These are phyloP conservation scores for Drosophila peninsularis DNA, from an alignment of 2,888 invertebrate genomes.

Conservation along the genomic window DNA sequence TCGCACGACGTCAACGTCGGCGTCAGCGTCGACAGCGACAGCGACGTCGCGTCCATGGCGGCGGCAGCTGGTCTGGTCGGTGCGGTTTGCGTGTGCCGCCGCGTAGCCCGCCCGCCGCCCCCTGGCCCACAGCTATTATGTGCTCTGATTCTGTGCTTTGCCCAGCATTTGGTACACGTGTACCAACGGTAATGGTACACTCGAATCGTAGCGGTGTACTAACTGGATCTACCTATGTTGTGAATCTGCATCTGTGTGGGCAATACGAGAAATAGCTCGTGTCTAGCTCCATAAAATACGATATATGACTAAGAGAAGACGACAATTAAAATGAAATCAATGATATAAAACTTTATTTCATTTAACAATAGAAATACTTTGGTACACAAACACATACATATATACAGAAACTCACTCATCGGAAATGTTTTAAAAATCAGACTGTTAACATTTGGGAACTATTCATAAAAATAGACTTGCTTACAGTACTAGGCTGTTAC, in stretches of 20 bases:
- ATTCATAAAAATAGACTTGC: not conserved
- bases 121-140: constrained; percentile 4
- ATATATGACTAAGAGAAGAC: not conserved
- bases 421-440: not conserved
- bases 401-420: not conserved
- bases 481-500: not conserved
- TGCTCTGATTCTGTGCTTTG: constrained; percentile 1
- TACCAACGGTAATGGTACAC: not conserved
- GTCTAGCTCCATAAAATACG: not conserved
- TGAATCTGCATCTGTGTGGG: not conserved
- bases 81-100: constrained; percentile 4
- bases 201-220: not conserved
- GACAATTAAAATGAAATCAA: not conserved
- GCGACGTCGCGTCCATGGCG: constrained; percentile 1
- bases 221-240: not conserved
- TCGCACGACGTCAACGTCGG: constrained; percentile 7
- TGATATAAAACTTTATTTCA: not conserved
- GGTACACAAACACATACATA: not conserved
- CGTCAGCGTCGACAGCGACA: constrained; percentile 9
- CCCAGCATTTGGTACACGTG: not conserved
- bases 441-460: not conserved
- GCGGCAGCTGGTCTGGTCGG: constrained; percentile 12
- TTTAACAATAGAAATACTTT: not conserved
- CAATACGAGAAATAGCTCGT: not conserved
- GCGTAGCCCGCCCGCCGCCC: not conserved